These are phyloP conservation scores for Venturia canescens DNA, from an alignment of 1,140 invertebrate species.

Conservation along the genomic window DNA sequence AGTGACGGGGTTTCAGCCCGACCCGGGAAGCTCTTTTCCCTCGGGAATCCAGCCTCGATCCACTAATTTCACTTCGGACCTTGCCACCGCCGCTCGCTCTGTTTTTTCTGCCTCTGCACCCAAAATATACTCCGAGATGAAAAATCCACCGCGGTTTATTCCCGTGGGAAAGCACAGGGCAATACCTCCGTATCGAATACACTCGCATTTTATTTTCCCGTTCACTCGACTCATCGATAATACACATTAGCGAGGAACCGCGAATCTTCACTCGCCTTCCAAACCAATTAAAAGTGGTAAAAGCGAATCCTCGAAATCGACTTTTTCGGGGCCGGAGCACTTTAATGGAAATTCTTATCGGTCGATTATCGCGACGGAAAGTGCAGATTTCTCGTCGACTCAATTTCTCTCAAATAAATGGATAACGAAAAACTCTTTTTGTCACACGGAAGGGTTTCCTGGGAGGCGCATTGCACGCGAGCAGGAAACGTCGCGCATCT, in stretches of 20 bases:
- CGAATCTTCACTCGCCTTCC: no score
- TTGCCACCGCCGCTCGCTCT: not conserved
- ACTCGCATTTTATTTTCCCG: not conserved
- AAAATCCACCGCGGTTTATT: conserved; percentile 10
- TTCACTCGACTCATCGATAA: not conserved
- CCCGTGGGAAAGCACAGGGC: not conserved
- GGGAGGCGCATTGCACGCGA: no score
- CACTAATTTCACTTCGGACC: conserved; percentile 72
- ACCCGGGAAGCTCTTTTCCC: conserved; percentile 63
- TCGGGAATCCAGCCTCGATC: conserved; percentile 67
- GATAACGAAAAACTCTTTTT: no score
- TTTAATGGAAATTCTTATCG: no score
- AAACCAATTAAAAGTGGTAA: no score
- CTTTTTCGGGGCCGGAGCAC: no score
- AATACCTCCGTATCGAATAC: not conserved
- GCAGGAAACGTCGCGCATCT: no score
- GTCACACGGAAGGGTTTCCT: no score
- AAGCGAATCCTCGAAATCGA: no score
- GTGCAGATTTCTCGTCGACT: no score
- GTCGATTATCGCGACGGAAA: no score
- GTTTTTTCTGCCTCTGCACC: not conserved
- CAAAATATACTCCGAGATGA: conserved; percentile 34
- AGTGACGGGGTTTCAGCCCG: not conserved
- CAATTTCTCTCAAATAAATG: no score
- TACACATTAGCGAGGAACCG: not conserved